phyloP scores from a whole-genome alignment of 2,113 vertebrate genomes.

The Glaucomys volans region DNA sequence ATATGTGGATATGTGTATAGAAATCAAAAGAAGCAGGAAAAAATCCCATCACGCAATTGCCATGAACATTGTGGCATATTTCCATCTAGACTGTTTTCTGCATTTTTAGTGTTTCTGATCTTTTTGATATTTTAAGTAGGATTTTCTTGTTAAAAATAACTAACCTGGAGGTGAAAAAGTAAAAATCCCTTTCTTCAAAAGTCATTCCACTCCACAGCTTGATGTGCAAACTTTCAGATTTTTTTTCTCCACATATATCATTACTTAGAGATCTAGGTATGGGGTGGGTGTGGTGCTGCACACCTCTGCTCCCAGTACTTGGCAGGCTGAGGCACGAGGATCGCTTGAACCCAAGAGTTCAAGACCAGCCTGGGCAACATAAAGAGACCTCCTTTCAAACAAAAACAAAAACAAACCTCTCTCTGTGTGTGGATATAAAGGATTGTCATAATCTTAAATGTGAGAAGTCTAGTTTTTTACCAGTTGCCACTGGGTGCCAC shows the following conservation, averaged over 20 bases:
- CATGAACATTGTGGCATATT: not conserved
- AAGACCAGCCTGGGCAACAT: too few species aligned
- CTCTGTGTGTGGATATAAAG: not conserved
- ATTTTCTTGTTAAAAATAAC: not conserved
- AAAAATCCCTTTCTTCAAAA: not conserved
- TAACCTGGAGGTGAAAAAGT: not conserved
- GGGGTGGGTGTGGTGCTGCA: not conserved
- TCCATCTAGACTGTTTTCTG: not conserved
- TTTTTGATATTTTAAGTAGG: not conserved
- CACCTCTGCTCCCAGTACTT: not conserved
- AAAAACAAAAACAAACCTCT: too few species aligned
- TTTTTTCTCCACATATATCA: not conserved
- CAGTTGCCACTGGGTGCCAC: not conserved
- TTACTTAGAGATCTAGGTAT: not conserved
- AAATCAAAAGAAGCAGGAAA: not conserved
- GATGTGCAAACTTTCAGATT: not conserved
- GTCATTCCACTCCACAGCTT: not conserved
- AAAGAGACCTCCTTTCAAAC: too few species aligned
- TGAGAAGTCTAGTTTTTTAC: not conserved
- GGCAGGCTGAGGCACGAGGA: not conserved
- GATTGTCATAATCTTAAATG: not conserved
- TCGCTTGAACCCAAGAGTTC: too few species aligned
- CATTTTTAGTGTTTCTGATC: slow-evolving; percentile 25
- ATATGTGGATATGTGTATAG: not conserved
- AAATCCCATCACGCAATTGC: not conserved